Percentiles rank a stretch among this genome's conserved stretches.
phyloP scores from a whole-genome alignment of 2,888 invertebrate species.

The Digitonthophagus gazella region DNA sequence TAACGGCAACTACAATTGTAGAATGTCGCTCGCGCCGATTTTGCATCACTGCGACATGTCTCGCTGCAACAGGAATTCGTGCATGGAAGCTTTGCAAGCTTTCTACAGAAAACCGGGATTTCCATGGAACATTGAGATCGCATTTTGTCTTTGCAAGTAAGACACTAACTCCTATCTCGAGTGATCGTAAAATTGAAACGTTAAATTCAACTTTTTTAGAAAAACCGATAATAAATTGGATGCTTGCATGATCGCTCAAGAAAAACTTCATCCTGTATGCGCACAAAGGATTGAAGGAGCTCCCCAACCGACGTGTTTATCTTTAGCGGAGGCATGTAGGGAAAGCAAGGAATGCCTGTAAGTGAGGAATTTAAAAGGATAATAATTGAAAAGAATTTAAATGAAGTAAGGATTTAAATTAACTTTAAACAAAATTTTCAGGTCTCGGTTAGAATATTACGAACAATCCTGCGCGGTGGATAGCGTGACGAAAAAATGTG shows the following conservation, averaged over 20 bases:
- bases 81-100: conserved; percentile 82
- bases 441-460: conserved; percentile 79
- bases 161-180: conserved; percentile 43
- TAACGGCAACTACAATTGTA: conserved; percentile 79
- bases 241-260: conserved; percentile 85
- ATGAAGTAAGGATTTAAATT: too few species aligned
- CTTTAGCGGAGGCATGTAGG: conserved; percentile 78
- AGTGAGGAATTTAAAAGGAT: too few species aligned
- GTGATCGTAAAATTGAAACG: neutral
- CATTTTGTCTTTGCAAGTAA: conserved; percentile 92
- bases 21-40: conserved; percentile 77
- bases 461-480: conserved; percentile 91
- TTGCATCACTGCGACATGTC: conserved; percentile 76
- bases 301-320: conserved; percentile 83
- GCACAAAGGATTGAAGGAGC: conserved; percentile 67
- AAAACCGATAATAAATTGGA: conserved; percentile 85
- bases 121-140: conserved; percentile 84
- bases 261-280: conserved; percentile 85
- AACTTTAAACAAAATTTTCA: too few species aligned
- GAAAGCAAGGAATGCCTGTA: conserved; percentile 84
- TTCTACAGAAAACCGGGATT: conserved; percentile 81
- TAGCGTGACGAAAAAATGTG: conserved; percentile 85
- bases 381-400: too few species aligned
- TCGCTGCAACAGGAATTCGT: conserved; percentile 79
- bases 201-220: conserved; percentile 53